Base-by-base conservation (phyloP, 2,797 vertebrate species). In the Anableps anableps region DNA sequence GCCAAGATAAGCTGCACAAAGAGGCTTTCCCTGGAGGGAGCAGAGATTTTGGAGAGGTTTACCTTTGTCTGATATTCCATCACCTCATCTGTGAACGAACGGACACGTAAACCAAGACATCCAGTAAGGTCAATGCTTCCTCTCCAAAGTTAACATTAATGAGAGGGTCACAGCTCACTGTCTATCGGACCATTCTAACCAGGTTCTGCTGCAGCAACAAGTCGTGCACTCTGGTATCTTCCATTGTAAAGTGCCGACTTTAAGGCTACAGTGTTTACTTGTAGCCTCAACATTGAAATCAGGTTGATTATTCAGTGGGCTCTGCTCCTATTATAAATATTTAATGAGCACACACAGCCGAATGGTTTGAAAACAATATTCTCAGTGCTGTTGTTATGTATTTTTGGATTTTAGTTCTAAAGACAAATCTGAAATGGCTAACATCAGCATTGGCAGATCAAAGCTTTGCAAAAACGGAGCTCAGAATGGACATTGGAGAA, bases 31-130 rank as follows among this genome's bases (percentile, higher is more conserved):
- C 84, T 47, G 73, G 75, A 76, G 86, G 88, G 85, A 78, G 80
- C 45, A 74, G 80, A 80, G 85, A 84, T 81, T 87, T 82, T 79
- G 72, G 80, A 86, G 88, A 87, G 88, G 82, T 89, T 88, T 80
- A n/a, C 76, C 80, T 83, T 82, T 50, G 84, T 84, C 82, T 87
- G 81, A 84, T 86, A 82, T 76, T 78, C 84, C 83, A 79, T 88
- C 83, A 90, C 84, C 81, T 75, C 82, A 77, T 80, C 73, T 26
- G 31, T 73, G 77, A 60, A 14, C 72, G 16, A 0, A 38, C 71
- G 76, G 72, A 51, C 74, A 77, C 31, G 7, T 53, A 23, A 53
- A 53, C 1, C 21, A 53, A 53, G 21, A 53, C 51, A 43, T 75
- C 79, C 83, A 80, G 50, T 60, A 66, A 72, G 47, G 72, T 72